These are phyloP conservation scores for Bubo blakistoni DNA, from an alignment of 2,113 vertebrate genomes.

Conservation along the genomic window DNA sequence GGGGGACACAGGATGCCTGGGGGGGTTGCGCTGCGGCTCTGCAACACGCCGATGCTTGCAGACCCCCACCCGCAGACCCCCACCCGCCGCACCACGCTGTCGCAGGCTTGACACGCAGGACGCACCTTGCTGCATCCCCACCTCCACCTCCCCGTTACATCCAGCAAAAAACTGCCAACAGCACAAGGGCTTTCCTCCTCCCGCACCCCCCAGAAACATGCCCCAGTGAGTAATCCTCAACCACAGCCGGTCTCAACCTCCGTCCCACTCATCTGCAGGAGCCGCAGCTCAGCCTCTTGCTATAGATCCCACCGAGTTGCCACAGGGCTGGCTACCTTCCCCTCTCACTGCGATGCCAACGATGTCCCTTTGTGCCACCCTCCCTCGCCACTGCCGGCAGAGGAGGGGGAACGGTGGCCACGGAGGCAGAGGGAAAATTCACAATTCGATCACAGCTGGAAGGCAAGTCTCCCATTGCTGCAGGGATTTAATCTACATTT, in stretches of 20 bases:
- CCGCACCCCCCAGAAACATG: too few species aligned
- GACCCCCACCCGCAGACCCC: not conserved
- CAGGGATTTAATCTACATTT: not conserved
- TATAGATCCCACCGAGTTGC: not conserved
- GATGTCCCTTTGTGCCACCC: not conserved
- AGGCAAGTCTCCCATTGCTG: not conserved
- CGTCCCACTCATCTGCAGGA: not conserved
- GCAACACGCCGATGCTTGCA: rapidly evolving
- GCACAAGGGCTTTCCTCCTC: not conserved
- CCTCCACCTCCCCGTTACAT: not conserved
- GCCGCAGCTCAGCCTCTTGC: not conserved
- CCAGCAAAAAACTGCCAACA: not conserved
- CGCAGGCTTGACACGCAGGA: not conserved
- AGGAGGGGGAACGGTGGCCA: rapidly evolving
- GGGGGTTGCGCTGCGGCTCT: not conserved
- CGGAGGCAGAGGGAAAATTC: not conserved
- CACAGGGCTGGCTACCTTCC: not conserved
- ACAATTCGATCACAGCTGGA: not conserved
- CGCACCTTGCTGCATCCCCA: rapidly evolving
- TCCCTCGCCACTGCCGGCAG: rapidly evolving
- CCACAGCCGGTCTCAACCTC: not conserved
- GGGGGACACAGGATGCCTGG: not conserved
- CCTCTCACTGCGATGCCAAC: rapidly evolving
- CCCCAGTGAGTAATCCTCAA: not conserved
- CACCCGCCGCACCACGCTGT: not conserved